Percentiles rank a stretch among this genome's conserved stretches.
These are phyloP conservation scores for Zosterops borbonicus DNA, from an alignment of 2,113 vertebrate species.

Conservation along the genomic window DNA sequence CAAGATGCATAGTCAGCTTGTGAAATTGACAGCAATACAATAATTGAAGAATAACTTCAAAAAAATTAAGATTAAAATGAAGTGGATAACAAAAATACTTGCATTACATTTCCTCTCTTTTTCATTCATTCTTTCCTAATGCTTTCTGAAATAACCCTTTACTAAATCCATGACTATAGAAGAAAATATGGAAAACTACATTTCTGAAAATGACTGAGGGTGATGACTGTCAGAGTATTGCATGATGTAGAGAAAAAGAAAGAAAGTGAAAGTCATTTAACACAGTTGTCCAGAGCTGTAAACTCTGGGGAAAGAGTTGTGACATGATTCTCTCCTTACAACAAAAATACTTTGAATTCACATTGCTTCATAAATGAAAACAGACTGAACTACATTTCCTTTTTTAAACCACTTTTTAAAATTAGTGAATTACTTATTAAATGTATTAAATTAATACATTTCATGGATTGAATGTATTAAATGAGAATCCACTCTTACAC, in stretches of 20 bases:
- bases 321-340: background rate
- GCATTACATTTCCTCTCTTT: background rate
- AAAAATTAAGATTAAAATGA: background rate
- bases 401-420: background rate
- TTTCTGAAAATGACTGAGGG: background rate
- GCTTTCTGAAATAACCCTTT: background rate
- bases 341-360: background rate
- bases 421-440: background rate
- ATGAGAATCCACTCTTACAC: background rate
- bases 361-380: background rate
- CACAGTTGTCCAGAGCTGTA: background rate
- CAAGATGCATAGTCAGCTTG: background rate
- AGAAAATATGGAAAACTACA: background rate
- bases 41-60: background rate
- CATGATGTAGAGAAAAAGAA: background rate
- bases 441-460: background rate
- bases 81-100: background rate
- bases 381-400: background rate
- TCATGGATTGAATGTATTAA: background rate
- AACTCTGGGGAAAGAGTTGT: background rate
- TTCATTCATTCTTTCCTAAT: background rate
- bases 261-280: background rate
- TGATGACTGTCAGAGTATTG: background rate
- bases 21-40: background rate
- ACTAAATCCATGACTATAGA: background rate